Conservation (phyloP, 2,113 vertebrate species). For the Pycnonotus jocosus region DNA sequence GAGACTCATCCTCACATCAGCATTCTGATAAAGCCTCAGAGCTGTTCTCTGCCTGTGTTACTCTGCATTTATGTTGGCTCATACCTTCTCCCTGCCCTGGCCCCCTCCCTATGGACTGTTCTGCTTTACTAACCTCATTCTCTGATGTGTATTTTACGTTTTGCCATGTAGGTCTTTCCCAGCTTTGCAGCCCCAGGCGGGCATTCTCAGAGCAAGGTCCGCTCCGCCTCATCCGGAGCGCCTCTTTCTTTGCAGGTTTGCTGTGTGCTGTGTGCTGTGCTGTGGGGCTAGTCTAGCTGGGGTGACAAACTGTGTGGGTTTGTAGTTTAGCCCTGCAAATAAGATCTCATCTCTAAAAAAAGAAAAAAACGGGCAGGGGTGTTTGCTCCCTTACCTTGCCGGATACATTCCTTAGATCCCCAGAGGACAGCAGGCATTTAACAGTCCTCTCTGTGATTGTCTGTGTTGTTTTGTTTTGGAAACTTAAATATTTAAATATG, state of each 20-base stretch:
- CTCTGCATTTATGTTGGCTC: constrained; percentile 58
- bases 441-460: not conserved
- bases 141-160: constrained; percentile 82
- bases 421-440: not conserved
- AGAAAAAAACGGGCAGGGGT: too few species aligned
- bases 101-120: constrained; percentile 38
- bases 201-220: constrained; percentile 99
- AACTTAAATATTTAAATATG: not conserved
- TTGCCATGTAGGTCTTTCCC: constrained; percentile 94
- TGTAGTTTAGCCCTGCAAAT: constrained; percentile 73
- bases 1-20: not conserved
- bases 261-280: constrained; percentile 80
- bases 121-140: constrained; percentile 79
- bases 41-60: constrained; percentile 10
- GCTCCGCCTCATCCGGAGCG: constrained; percentile 99
- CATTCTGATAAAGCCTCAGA: not conserved
- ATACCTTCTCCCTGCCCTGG: constrained; percentile 32
- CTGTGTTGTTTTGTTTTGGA: not conserved
- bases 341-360: constrained; percentile 7
- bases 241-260: constrained; percentile 99
- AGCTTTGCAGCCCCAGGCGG: constrained; percentile 99
- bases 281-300: constrained; percentile 77
- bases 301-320: constrained; percentile 29
- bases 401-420: not conserved
- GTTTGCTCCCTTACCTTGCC: not conserved